Evolutionary conservation across 2,888 invertebrate species (phyloP).

Genomic region (Acanthacorydalis orientalis): DNA sequence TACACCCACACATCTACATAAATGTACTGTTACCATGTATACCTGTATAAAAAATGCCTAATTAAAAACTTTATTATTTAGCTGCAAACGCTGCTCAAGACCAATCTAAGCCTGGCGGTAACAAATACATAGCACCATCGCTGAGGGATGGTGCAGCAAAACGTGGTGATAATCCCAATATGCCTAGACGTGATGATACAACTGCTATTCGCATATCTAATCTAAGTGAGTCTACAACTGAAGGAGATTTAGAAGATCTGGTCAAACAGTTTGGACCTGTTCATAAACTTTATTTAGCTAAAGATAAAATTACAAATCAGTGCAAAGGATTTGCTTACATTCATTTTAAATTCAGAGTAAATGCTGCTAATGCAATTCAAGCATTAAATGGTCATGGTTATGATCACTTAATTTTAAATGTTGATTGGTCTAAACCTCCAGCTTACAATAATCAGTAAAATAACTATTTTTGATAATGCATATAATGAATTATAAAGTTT

Average conservation of each 20-base stretch:
- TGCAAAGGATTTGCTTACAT: conserved; percentile 98
- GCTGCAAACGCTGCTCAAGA: conserved; percentile 2
- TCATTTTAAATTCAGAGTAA: conserved; percentile 80
- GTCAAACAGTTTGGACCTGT: conserved; percentile 89
- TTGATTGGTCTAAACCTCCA: conserved; percentile 92
- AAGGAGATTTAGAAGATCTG: conserved; percentile 87
- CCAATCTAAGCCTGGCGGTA: conserved; percentile 26
- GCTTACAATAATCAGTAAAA: neutral
- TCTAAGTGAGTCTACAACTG: conserved; percentile 87
- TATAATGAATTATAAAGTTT: too few species aligned
- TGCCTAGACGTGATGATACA: conserved; percentile 57
- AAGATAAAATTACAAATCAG: conserved; percentile 74
- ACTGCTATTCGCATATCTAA: conserved; percentile 95
- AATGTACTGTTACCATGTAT: too few species aligned
- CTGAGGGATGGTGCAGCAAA: conserved; percentile 71
- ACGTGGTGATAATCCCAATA: conserved; percentile 46
- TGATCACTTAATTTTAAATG: conserved; percentile 93
- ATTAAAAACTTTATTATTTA: neutral
- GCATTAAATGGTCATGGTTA: conserved; percentile 86
- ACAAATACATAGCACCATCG: conserved; percentile 78
- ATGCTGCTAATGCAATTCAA: conserved; percentile 83
- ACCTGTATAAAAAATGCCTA: too few species aligned
- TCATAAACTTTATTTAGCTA: conserved; percentile 87
- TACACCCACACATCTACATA: too few species aligned
- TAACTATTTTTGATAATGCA: neutral